A percentile compares a stretch with the other conserved stretches of the same genome.
Conservation (phyloP, 2,888 invertebrate species). For the Scaptomyza polygonia region DNA sequence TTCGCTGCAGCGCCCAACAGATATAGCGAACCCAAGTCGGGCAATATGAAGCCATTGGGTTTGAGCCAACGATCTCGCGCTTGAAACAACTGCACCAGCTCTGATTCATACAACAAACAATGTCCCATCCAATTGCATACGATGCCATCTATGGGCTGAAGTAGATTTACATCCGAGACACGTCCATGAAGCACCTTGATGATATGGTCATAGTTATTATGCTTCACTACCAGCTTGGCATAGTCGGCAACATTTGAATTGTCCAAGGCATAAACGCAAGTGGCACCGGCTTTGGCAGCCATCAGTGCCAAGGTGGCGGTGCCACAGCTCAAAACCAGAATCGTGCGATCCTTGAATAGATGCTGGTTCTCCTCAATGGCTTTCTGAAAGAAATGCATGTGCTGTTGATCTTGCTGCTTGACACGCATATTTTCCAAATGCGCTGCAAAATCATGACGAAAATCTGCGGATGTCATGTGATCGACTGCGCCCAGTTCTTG, state of each 20-base stretch:
- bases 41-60: constrained; percentile 95
- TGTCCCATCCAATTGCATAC: constrained; percentile 90
- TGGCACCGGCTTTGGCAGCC: constrained; percentile 76
- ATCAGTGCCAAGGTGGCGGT: constrained; percentile 74
- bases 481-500: constrained; percentile 56
- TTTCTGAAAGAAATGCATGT: constrained; percentile 62
- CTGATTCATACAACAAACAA: constrained; percentile 97
- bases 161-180: constrained; percentile 65
- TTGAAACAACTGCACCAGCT: constrained; percentile 97
- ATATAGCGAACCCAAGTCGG: constrained; percentile 95
- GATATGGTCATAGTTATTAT: constrained; percentile 58
- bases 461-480: constrained; percentile 77
- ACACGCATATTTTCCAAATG: constrained; percentile 65
- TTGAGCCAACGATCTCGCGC: constrained; percentile 98
- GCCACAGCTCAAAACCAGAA: constrained; percentile 77
- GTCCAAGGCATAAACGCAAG: constrained; percentile 76
- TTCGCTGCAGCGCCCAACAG: constrained; percentile 95
- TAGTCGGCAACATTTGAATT: constrained; percentile 74
- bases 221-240: constrained; percentile 67
- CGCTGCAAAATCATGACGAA: constrained; percentile 69
- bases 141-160: constrained; percentile 91
- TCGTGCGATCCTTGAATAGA: constrained; percentile 68
- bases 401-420: constrained; percentile 53
- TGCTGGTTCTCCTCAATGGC: constrained; percentile 75
- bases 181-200: constrained; percentile 73